Evolutionary conservation across 2,888 invertebrate genomes (phyloP).

Genomic region (Melanostoma mellinum): DNA sequence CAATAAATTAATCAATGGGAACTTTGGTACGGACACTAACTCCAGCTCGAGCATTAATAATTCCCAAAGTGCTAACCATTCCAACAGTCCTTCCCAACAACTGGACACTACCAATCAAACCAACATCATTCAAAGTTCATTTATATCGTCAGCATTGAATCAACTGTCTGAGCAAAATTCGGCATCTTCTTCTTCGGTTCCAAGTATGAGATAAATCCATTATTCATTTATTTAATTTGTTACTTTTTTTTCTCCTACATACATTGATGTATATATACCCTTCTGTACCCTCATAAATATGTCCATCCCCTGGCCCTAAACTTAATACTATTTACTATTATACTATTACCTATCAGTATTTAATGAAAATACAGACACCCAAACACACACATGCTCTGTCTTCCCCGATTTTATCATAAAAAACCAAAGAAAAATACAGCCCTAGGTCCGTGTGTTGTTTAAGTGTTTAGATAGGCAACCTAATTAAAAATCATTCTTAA

Average conservation of each 20-base stretch:
- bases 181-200: slow-evolving; percentile 74
- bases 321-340: not conserved
- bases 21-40: slow-evolving; percentile 78
- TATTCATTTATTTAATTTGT: slow-evolving; percentile 60
- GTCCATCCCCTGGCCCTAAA: not conserved
- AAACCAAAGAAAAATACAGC: too few species aligned
- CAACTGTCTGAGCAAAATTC: slow-evolving; percentile 76
- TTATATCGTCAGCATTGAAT: slow-evolving; percentile 78
- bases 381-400: too few species aligned
- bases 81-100: slow-evolving; percentile 71
- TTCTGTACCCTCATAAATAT: not conserved
- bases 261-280: slow-evolving; percentile 19
- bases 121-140: slow-evolving; percentile 79
- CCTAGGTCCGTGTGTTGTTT: not conserved
- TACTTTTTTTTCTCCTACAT: slow-evolving; percentile 4
- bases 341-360: not conserved
- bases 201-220: slow-evolving; percentile 73
- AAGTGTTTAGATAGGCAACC: not conserved
- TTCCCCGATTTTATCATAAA: too few species aligned
- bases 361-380: too few species aligned
- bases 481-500: not conserved
- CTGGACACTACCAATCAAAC: slow-evolving; percentile 74
- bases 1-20: slow-evolving; percentile 75
- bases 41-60: slow-evolving; percentile 75
- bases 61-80: slow-evolving; percentile 72